These are phyloP conservation scores for Cacatua alba DNA, from an alignment of 2,113 vertebrate genomes.

Conservation along the genomic window DNA sequence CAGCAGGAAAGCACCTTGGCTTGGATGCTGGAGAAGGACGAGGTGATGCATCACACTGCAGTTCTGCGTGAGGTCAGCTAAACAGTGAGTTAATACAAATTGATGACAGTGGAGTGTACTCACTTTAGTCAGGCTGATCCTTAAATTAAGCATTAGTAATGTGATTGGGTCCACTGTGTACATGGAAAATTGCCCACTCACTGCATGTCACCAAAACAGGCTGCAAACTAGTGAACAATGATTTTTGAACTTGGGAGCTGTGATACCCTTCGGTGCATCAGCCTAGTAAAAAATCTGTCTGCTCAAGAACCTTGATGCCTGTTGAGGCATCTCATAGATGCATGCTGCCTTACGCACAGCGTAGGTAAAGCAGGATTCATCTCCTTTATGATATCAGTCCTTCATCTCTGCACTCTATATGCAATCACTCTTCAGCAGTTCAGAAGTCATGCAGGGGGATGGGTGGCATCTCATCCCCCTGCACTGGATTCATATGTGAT, in stretches of 20 bases:
- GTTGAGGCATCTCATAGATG: accelerated
- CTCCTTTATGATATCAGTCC: not conserved
- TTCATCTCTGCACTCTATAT: accelerated
- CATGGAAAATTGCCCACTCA: not conserved
- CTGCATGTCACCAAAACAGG: not conserved
- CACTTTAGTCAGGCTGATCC: not conserved
- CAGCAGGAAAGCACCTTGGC: not conserved
- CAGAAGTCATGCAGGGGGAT: accelerated
- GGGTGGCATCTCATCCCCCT: not conserved
- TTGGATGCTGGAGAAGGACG: not conserved
- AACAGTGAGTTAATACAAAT: not conserved
- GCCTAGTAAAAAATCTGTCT: not conserved
- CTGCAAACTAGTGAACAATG: not conserved
- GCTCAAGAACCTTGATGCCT: not conserved
- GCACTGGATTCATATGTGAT: not conserved
- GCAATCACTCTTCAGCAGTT: not conserved
- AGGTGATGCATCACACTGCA: not conserved
- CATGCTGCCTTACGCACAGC: not conserved
- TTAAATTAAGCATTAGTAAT: not conserved
- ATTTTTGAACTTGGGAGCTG: not conserved
- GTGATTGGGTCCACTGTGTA: not conserved
- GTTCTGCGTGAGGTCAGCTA: not conserved
- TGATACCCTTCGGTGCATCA: not conserved
- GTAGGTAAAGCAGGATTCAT: not conserved
- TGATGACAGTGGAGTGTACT: not conserved